Percentiles rank a stretch among this genome's conserved stretches.
phyloP scores from a whole-genome alignment of 2,797 vertebrate species.

The Iguana delicatissima region DNA sequence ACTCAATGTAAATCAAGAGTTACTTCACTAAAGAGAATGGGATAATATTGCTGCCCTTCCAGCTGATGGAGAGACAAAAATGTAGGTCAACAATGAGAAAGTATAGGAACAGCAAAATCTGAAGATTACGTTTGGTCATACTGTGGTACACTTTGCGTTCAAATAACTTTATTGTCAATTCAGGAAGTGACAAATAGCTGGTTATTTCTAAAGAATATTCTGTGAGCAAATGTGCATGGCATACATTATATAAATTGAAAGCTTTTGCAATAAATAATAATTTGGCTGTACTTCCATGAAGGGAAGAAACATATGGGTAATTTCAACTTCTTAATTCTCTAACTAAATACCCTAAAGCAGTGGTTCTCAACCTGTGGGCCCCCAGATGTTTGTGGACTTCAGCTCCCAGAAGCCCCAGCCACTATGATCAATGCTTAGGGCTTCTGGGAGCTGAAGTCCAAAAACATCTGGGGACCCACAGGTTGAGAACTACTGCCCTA shows the following conservation, averaged over 20 bases:
- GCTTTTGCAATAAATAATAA: background rate
- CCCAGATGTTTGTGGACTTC: too few species aligned
- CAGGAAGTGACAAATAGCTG: background rate
- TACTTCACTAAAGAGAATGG: background rate
- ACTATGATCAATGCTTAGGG: too few species aligned
- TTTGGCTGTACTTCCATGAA: background rate
- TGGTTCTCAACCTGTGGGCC: too few species aligned
- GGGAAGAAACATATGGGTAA: background rate
- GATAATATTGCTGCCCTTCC: background rate
- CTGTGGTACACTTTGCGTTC: accelerated
- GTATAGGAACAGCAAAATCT: background rate
- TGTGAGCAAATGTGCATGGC: background rate
- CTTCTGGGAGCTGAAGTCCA: too few species aligned
- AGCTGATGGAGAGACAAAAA: background rate
- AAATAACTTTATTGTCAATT: background rate
- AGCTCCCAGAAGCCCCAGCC: too few species aligned
- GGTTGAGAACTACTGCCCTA: too few species aligned
- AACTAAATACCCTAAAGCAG: too few species aligned
- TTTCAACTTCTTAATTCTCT: too few species aligned
- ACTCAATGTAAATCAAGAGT: conserved; percentile 27
- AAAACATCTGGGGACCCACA: too few species aligned
- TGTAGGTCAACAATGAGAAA: background rate
- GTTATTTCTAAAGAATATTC: background rate
- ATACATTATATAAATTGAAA: background rate
- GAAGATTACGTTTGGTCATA: accelerated